A percentile compares a stretch with the other conserved stretches of the same genome.
Conservation (phyloP, 1,140 invertebrate genomes). For the Nasonia longicornis region DNA sequence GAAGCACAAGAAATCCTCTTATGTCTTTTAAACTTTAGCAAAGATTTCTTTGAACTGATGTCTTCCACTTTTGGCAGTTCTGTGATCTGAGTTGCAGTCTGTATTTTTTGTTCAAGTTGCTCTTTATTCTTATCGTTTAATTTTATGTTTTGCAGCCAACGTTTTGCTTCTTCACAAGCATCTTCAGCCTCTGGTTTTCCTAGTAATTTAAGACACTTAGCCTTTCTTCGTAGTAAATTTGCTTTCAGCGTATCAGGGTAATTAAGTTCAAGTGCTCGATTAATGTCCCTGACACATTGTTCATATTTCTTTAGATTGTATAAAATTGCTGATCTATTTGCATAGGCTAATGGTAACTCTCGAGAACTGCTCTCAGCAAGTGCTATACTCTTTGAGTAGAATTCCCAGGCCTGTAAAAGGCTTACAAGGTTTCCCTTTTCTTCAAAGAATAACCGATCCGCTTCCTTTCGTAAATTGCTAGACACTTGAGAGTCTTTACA, state of each 20-base stretch:
- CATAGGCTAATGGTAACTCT: slow-evolving; percentile 74
- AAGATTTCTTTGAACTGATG: slow-evolving; percentile 54
- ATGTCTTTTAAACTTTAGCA: slow-evolving; percentile 13
- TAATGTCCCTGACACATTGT: slow-evolving; percentile 71
- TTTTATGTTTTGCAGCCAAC: slow-evolving; percentile 15
- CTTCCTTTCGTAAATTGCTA: slow-evolving; percentile 46
- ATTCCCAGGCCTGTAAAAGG: slow-evolving; percentile 54
- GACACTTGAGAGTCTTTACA: slow-evolving; percentile 47
- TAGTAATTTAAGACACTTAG: slow-evolving; percentile 49
- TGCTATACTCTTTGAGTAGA: slow-evolving; percentile 74
- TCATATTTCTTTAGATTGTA: slow-evolving; percentile 73
- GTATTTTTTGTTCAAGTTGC: slow-evolving; percentile 25
- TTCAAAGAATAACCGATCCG: slow-evolving; percentile 46
- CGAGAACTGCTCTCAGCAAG: slow-evolving; percentile 70
- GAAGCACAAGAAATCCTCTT: slow-evolving; percentile 68
- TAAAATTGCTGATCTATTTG: slow-evolving; percentile 79
- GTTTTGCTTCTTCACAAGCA: slow-evolving; percentile 37
- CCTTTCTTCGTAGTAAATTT: slow-evolving; percentile 53
- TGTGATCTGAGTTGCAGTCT: not conserved
- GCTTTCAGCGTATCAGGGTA: slow-evolving; percentile 54
- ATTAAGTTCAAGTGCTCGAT: slow-evolving; percentile 51
- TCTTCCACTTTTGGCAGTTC: not conserved
- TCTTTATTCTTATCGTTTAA: slow-evolving; percentile 22
- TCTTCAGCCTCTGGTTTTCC: slow-evolving; percentile 29
- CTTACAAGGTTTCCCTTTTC: slow-evolving; percentile 16